A percentile compares a stretch with the other conserved stretches of the same genome.
phyloP scores from a whole-genome alignment of 2,888 invertebrate species.

The Luperina testacea region DNA sequence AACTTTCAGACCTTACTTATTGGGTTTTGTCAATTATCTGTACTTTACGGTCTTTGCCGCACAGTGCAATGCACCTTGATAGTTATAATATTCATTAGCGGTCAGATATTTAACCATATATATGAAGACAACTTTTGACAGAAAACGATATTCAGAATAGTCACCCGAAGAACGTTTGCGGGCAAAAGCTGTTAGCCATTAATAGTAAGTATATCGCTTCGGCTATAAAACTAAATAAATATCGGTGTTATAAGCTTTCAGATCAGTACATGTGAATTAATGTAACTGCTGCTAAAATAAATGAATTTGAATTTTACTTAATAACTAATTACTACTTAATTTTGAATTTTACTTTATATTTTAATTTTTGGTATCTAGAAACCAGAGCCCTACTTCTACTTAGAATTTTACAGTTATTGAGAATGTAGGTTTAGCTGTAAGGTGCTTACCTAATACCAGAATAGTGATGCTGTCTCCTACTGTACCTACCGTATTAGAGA shows the following conservation, averaged over 20 bases:
- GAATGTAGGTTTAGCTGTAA: neutral
- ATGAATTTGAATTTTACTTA: too few species aligned
- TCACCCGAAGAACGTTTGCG: neutral
- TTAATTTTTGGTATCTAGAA: neutral
- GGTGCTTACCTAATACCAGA: constrained; percentile 3
- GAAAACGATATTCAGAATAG: neutral
- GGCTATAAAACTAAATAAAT: neutral
- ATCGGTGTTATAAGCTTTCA: neutral
- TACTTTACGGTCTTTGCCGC: neutral
- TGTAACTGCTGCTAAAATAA: too few species aligned
- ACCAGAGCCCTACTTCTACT: neutral
- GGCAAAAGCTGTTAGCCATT: neutral
- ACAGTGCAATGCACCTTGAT: neutral
- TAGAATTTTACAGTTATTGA: neutral
- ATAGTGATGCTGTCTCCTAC: constrained; percentile 30
- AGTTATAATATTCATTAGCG: neutral
- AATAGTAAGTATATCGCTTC: neutral
- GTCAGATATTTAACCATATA: neutral
- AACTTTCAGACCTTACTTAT: neutral
- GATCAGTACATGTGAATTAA: neutral
- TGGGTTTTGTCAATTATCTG: neutral
- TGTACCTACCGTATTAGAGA: constrained; percentile 52
- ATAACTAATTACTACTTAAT: too few species aligned
- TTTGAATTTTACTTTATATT: too few species aligned
- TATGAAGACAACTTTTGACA: neutral